Base-by-base conservation (phyloP, 2,888 invertebrate genomes). In the Siphlonurus alternatus region DNA sequence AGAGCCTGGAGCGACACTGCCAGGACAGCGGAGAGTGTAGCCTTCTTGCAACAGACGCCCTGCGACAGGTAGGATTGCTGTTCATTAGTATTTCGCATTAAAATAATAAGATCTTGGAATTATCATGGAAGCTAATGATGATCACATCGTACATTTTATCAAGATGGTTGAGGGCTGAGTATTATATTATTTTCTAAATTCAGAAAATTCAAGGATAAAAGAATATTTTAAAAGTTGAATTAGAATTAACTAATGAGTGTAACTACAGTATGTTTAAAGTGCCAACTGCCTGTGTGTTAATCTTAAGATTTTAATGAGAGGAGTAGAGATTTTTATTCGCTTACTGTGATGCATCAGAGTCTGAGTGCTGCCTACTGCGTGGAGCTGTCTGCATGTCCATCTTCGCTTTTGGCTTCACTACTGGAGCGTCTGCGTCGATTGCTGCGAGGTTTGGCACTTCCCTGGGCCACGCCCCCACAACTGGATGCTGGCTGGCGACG, bases 301-400 rank as follows among this genome's bases (percentile, higher is more conserved):
- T n/a, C n/a, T n/a, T n/a, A n/a, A n/a, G n/a, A n/a, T n/a, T n/a
- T n/a, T n/a, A n/a, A n/a, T n/a, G n/a, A n/a, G n/a, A n/a, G n/a
- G n/a, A n/a, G n/a, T n/a, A n/a, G n/a, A n/a, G n/a, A 25, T 61
- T 51, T 25, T 54, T 51, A 51, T 51, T 15, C n/a, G 10, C n/a
- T 15, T 18, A 38, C 5, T 38, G 38, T 38, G 38, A 38, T 38
- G 5, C 69, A 68, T 3, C 72, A 79, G 76, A 80, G 80, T 65
- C 70, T 81, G 65, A 80, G 77, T 59, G 89, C 87, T 2, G 89
- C 91, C 1, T 85, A 90, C 67, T 86, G 85, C 70, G 86, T 93
- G 51, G 85, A 88, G 73, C 72, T 88, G 61, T 84, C 83, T 66
- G 79, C 83, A 24, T 79, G 83, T 22, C 78, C 82, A 2, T 83